Conservation (phyloP, 2,888 invertebrate species). For the Spisula solida region DNA sequence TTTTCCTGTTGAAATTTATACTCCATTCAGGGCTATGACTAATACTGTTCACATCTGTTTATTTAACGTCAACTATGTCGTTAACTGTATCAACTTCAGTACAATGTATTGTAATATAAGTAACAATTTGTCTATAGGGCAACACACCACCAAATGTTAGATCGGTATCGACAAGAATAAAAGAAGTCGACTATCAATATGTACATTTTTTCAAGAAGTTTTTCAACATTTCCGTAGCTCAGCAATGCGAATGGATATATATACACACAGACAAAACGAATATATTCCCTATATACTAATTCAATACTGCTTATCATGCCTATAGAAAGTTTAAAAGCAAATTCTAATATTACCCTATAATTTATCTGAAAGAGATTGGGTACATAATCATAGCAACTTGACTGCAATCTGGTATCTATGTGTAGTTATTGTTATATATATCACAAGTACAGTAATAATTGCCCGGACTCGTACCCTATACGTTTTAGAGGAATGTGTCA, state of each 20-base stretch:
- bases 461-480: not conserved
- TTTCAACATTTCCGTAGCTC: slow-evolving; percentile 43
- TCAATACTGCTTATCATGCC: slow-evolving; percentile 53
- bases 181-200: slow-evolving; percentile 49
- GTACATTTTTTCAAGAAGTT: slow-evolving; percentile 38
- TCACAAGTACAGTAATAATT: not conserved
- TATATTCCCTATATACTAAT: slow-evolving; percentile 39
- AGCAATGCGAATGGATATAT: slow-evolving; percentile 37
- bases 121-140: slow-evolving; percentile 42
- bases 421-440: slow-evolving; percentile 46
- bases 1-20: slow-evolving; percentile 37
- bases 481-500: not conserved
- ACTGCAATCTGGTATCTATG: slow-evolving; percentile 34
- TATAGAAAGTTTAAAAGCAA: slow-evolving; percentile 58
- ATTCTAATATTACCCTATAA: slow-evolving; percentile 39
- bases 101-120: slow-evolving; percentile 39
- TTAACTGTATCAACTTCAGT: slow-evolving; percentile 34
- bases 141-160: slow-evolving; percentile 39
- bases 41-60: slow-evolving; percentile 49
- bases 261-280: slow-evolving; percentile 15
- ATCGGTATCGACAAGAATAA: slow-evolving; percentile 46
- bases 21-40: slow-evolving; percentile 43
- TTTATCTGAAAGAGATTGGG: slow-evolving; percentile 45
- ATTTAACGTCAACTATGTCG: slow-evolving; percentile 41
- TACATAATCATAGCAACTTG: slow-evolving; percentile 48